Conservation (phyloP, 2,113 vertebrate genomes). For the Rhombomys opimus region DNA sequence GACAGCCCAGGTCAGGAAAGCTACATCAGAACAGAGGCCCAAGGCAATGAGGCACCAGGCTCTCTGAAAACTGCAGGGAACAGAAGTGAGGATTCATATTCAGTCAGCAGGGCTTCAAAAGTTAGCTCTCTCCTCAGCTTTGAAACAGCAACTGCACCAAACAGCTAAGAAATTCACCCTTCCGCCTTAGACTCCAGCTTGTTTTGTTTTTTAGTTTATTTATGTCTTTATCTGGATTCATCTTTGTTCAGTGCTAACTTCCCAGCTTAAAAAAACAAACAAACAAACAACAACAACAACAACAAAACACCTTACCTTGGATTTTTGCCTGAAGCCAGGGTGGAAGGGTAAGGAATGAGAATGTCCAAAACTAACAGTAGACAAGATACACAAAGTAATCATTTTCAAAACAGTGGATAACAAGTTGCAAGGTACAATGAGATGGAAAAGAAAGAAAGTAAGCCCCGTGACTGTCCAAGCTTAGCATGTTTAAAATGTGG, state of each 20-base stretch:
- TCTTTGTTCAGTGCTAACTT: neutral
- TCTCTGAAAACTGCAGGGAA: neutral
- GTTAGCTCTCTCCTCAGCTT: neutral
- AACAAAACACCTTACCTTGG: neutral
- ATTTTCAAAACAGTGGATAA: neutral
- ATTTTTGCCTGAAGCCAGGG: neutral
- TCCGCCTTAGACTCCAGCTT: neutral
- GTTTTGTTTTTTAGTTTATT: neutral
- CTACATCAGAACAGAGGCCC: neutral
- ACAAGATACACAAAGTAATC: neutral
- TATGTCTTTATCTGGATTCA: neutral
- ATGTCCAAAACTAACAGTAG: neutral
- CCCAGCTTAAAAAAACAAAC: neutral
- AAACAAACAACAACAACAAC: too few species aligned
- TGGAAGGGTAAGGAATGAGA: neutral
- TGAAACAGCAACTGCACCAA: neutral
- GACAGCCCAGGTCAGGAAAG: neutral
- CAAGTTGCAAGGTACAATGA: neutral
- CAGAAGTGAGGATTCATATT: neutral
- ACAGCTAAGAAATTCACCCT: neutral
- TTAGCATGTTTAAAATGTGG: neutral
- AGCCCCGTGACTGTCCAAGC: neutral
- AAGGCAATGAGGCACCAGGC: neutral
- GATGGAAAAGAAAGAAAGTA: neutral
- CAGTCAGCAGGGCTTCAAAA: neutral